These are phyloP conservation scores for Sciurus niger DNA, from an alignment of 2,113 vertebrate genomes.

Conservation along the genomic window DNA sequence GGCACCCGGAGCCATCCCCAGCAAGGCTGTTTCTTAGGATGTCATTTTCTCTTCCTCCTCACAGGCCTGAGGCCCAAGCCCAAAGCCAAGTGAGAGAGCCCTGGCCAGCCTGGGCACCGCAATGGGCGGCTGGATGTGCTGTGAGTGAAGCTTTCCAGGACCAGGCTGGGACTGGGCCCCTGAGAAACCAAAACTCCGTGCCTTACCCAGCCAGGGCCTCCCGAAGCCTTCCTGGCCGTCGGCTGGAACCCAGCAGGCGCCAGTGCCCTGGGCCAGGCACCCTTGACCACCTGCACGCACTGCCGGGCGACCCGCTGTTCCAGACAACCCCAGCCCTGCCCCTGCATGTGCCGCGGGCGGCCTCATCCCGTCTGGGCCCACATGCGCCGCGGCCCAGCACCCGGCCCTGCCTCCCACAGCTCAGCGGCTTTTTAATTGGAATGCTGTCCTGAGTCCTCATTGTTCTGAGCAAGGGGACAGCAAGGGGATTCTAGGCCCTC, in stretches of 20 bases:
- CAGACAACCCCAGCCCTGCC: neutral
- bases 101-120: rapidly evolving
- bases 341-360: neutral
- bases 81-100: slow-evolving; percentile 70
- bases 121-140: rapidly evolving
- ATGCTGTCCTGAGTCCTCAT: rapidly evolving
- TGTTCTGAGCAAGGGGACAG: neutral
- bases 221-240: neutral
- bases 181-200: slow-evolving; percentile 9
- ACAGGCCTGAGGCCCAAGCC: slow-evolving; percentile 78
- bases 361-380: neutral
- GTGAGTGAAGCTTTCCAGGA: neutral
- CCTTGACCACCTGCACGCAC: neutral
- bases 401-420: neutral
- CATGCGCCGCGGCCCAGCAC: no score
- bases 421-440: neutral
- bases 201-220: slow-evolving; percentile 69
- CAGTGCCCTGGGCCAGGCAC: neutral
- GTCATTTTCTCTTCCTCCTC: neutral
- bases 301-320: neutral
- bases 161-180: slow-evolving; percentile 40
- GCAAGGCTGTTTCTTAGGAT: neutral
- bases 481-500: neutral
- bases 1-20: neutral
- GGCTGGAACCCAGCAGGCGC: neutral